Base-by-base conservation (phyloP, 2,888 invertebrate species). In the Archips xylosteana region DNA sequence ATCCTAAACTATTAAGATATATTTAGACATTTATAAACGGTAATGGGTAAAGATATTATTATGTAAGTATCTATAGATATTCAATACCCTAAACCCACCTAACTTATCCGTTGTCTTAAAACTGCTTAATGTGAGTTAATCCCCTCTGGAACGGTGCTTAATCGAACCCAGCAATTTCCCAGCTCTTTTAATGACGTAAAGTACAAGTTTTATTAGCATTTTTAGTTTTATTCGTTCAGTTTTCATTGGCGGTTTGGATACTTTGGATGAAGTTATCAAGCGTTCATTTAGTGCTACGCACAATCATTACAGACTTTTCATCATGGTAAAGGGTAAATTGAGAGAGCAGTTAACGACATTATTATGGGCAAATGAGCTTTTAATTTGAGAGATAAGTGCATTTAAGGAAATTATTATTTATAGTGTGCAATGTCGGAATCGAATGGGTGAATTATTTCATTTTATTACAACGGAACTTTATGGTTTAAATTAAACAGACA, bases 261-360 rank as follows among this genome's bases (percentile, higher is more conserved):
- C 75, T 36, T 15, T 54, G 61, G 67, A 77, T 78, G 60, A 75
- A 78, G 75, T 68, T 71, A 77, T 77, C 72, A 71, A 69, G 23
- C 65, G 74, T 68, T 75, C 70, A 75, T 76, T 75, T 60, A 51
- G 47, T 36, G 70, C 60, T 42, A 47, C 59, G 34, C 74, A 61
- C 45, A 54, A 69, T 75, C 67, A 75, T 75, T 74, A 70, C 74
- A 61, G 36, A 39, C 36, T 9, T 60, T 61, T 54, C 60, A 70
- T 65, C 32, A 60, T 39, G 71, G 54, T 74, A 60, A 23, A 49
- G 49, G 60, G 45, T 59, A 67, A 42, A 66, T 36, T 4, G 39
- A 66, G 54, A 42, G 32, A 67, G 6, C 39, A 13, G 39, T 67
- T 45, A 13, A 49, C 34, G 64, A 34, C 49, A 49, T 64, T 64